These are phyloP conservation scores for Caenorhabditis sp. DNA, from an alignment of 2,888 invertebrate species.

Conservation along the genomic window DNA sequence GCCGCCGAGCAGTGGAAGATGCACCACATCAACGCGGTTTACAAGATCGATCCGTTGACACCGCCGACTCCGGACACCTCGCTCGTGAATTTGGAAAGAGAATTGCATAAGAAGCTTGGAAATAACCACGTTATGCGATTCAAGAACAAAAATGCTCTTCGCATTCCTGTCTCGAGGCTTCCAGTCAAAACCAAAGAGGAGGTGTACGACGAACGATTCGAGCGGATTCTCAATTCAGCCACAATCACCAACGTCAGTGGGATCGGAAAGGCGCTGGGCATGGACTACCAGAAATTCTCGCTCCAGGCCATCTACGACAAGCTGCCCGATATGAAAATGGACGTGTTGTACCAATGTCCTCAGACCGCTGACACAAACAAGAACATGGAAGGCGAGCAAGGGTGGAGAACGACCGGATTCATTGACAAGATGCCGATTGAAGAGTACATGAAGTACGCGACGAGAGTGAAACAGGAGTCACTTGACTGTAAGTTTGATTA, in stretches of 20 bases:
- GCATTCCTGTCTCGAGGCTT: neutral
- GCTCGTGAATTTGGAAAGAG: neutral
- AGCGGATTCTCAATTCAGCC: neutral
- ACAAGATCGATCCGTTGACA: neutral
- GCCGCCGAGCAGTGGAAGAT: neutral
- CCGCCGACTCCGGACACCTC: neutral
- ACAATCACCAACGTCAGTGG: conserved; percentile 5
- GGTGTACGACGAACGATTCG: neutral
- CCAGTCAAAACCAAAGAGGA: neutral
- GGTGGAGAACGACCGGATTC: no score
- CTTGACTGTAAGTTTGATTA: no score
- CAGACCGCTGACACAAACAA: neutral
- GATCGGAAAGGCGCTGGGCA: neutral
- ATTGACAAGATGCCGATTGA: no score
- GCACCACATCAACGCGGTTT: neutral
- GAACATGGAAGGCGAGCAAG: no score
- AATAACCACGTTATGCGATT: neutral
- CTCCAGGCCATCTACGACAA: neutral
- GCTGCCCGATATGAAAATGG: neutral
- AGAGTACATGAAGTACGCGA: no score
- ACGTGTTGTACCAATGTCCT: neutral
- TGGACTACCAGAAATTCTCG: neutral
- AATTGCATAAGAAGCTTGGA: neutral
- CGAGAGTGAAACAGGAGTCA: no score
- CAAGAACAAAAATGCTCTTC: neutral